Percentiles rank a stretch among this genome's conserved stretches.
Conservation (phyloP, 2,888 invertebrate genomes). For the Gari tellinella region DNA sequence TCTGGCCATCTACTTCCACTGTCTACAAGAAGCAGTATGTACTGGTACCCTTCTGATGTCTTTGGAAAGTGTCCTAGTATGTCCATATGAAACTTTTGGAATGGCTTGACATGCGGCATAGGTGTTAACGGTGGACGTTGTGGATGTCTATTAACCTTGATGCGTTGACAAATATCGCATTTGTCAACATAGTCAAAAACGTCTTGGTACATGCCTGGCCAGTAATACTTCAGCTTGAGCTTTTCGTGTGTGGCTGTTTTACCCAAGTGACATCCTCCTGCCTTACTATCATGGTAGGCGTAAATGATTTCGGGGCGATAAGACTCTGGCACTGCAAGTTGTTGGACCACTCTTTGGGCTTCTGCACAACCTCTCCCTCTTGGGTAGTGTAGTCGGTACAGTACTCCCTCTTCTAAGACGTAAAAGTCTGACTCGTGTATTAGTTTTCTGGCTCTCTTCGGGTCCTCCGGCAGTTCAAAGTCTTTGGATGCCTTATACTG, state of each 20-base stretch:
- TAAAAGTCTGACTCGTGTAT: constrained; percentile 10
- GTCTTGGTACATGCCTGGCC: constrained; percentile 36
- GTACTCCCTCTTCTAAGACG: background rate
- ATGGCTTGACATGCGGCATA: constrained; percentile 3
- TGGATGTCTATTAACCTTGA: constrained; percentile 23
- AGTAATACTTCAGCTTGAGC: constrained; percentile 33
- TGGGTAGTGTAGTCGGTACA: constrained; percentile 18
- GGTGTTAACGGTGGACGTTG: constrained; percentile 23
- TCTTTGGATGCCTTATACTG: background rate
- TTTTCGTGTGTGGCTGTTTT: background rate
- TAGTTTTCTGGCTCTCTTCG: background rate
- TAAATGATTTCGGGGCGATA: constrained; percentile 20
- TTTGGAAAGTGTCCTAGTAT: constrained; percentile 13
- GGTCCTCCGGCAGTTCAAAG: background rate
- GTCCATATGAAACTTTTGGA: constrained; percentile 23
- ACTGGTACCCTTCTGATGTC: constrained; percentile 15
- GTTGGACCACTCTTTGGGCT: constrained; percentile 24
- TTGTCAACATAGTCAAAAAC: constrained; percentile 35
- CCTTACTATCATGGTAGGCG: constrained; percentile 38
- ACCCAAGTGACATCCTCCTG: constrained; percentile 46
- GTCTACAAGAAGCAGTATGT: constrained; percentile 44
- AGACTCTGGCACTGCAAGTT: constrained; percentile 41
- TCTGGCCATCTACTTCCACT: constrained; percentile 54
- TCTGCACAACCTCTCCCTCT: constrained; percentile 20
- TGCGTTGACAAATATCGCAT: constrained; percentile 42